These are phyloP conservation scores for Daboia siamensis DNA, from an alignment of 2,113 vertebrate species.

Conservation along the genomic window DNA sequence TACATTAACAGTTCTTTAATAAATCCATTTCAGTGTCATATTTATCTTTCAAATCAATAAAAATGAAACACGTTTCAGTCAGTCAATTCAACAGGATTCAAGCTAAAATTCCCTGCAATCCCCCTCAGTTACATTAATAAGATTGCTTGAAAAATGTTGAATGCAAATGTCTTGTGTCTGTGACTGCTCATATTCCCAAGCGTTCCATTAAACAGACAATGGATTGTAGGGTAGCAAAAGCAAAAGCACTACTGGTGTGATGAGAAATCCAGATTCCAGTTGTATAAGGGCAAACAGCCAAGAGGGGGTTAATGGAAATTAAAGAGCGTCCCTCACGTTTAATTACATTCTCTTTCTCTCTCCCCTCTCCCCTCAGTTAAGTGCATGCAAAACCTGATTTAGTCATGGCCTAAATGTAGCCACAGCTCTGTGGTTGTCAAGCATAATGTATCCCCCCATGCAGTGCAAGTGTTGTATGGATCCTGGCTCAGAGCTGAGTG, in stretches of 20 bases:
- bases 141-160: neutral
- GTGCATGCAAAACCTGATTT: conserved; percentile 40
- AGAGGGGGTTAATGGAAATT: neutral
- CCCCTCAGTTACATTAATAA: neutral
- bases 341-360: conserved; percentile 30
- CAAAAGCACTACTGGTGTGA: neutral
- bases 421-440: conserved; percentile 28
- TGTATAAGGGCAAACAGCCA: neutral
- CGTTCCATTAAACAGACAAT: neutral
- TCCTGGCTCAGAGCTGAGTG: conserved; percentile 31
- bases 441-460: conserved; percentile 32
- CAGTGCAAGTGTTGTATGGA: conserved; percentile 34
- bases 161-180: neutral
- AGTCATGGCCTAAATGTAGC: conserved; percentile 47
- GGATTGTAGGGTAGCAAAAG: neutral
- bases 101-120: neutral
- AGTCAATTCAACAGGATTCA: neutral
- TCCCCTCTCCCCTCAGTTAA: conserved; percentile 33
- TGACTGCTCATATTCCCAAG: neutral
- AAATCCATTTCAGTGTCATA: neutral
- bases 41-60: neutral
- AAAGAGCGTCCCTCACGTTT: conserved; percentile 38
- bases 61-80: neutral
- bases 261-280: neutral
- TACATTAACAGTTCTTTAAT: neutral